Evolutionary conservation across 2,797 vertebrate genomes (phyloP).

Genomic region (Tachyglossus aculeatus): DNA sequence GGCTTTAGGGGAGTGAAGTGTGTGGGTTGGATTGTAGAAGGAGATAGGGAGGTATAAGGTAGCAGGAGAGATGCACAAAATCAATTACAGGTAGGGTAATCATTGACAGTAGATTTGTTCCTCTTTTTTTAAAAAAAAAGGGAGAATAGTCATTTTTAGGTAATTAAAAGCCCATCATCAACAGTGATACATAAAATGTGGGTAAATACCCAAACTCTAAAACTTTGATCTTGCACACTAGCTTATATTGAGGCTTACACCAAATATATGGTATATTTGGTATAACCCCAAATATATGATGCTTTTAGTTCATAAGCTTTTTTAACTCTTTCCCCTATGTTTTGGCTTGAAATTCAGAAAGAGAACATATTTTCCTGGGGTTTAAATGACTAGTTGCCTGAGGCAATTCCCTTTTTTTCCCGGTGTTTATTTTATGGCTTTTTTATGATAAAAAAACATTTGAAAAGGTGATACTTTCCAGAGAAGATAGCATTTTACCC

Average conservation of each 20-base stretch:
- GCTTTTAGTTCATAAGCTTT: constrained; percentile 8
- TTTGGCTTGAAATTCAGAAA: constrained; percentile 6
- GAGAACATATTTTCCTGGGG: neutral
- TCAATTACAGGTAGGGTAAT: no score
- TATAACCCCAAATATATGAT: no score
- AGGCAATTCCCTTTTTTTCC: neutral
- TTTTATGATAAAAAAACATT: constrained; percentile 3
- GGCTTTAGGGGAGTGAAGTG: no score
- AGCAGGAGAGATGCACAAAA: no score
- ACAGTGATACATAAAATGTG: constrained; percentile 6
- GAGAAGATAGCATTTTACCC: neutral
- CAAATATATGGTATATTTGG: no score
- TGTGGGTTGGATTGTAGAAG: no score
- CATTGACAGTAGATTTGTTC: constrained; percentile 7
- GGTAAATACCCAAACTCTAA: neutral
- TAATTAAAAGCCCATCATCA: neutral
- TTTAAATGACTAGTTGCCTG: neutral
- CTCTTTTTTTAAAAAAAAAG: neutral
- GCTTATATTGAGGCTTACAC: no score
- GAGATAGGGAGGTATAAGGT: no score
- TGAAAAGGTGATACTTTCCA: neutral
- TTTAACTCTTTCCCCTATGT: constrained; percentile 10
- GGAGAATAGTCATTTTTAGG: constrained; percentile 1
- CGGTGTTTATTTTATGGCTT: constrained; percentile 16
- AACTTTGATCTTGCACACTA: constrained; percentile 12